These are phyloP conservation scores for Mus spicilegus DNA, from an alignment of 2,113 vertebrate genomes.

Conservation along the genomic window DNA sequence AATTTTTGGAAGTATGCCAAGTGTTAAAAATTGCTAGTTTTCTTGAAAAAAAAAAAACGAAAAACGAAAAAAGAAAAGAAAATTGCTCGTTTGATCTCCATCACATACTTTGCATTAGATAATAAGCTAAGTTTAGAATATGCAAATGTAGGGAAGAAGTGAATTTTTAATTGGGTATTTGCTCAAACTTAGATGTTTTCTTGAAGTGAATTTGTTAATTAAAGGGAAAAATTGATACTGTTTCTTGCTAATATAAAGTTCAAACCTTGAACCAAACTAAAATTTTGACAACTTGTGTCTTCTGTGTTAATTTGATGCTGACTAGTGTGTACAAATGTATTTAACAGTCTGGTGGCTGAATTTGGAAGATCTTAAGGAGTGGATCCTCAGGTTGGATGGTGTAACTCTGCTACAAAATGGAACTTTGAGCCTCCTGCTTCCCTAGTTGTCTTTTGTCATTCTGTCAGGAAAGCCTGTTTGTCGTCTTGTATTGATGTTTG, in stretches of 20 bases:
- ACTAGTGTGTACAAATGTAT: too few relatives aligned
- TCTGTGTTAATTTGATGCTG: background rate
- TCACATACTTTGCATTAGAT: constrained; percentile 41
- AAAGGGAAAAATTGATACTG: background rate
- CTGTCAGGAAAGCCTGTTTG: background rate
- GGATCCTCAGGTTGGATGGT: background rate
- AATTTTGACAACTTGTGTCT: background rate
- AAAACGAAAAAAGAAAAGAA: background rate
- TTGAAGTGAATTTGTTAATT: background rate
- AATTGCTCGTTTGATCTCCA: constrained; percentile 21
- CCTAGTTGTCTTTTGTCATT: background rate
- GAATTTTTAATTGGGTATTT: background rate
- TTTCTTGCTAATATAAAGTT: constrained; percentile 21
- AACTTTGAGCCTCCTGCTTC: too few relatives aligned
- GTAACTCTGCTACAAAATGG: background rate
- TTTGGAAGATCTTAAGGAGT: background rate
- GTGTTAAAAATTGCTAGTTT: background rate
- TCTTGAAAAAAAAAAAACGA: too few relatives aligned
- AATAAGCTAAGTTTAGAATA: background rate
- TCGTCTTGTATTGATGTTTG: background rate
- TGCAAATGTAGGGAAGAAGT: background rate
- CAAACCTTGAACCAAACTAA: background rate
- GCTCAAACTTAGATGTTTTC: background rate
- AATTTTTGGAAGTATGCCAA: constrained; percentile 3
- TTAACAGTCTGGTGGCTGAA: background rate